phyloP scores from a whole-genome alignment of 2,888 invertebrate species.

The Epistrophella euchroma region DNA sequence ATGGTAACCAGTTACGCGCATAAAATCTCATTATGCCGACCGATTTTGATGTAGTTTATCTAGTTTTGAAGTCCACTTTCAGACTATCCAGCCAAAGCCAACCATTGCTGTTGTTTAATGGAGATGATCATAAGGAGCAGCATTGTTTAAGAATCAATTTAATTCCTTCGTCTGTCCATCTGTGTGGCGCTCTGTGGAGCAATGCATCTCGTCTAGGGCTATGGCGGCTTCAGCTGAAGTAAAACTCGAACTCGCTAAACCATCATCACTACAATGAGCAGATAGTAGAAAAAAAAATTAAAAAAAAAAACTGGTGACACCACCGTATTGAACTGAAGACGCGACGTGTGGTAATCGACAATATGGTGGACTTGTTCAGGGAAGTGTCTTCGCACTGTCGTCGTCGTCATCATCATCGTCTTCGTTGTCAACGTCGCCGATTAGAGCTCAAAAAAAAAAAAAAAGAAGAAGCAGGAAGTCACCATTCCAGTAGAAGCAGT shows the following conservation, averaged over 20 bases:
- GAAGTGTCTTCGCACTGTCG: conserved; percentile 43
- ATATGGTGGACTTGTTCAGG: conserved; percentile 39
- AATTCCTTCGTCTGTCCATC: conserved; percentile 69
- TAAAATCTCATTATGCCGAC: conserved; percentile 64
- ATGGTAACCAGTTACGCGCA: conserved; percentile 7
- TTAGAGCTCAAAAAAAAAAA: conserved; percentile 53
- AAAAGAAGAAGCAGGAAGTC: conserved; percentile 70
- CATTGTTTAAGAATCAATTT: conserved; percentile 74
- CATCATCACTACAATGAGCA: conserved; percentile 44
- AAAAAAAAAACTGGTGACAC: conserved; percentile 64
- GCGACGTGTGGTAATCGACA: conserved; percentile 60
- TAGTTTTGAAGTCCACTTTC: conserved; percentile 58
- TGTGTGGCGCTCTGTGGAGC: conserved; percentile 67
- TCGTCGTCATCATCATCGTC: conserved; percentile 11
- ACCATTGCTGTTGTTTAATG: conserved; percentile 1
- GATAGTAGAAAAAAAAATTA: conserved; percentile 9
- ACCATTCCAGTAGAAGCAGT: conserved; percentile 64
- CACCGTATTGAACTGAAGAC: conserved; percentile 50
- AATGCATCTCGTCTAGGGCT: conserved; percentile 36
- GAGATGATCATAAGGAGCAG: conserved; percentile 44
- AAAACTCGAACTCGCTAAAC: conserved; percentile 50
- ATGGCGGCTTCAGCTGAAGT: conserved; percentile 32
- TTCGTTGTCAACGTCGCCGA: conserved; percentile 54
- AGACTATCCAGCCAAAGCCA: conserved; percentile 23
- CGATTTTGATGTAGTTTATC: conserved; percentile 61